These are phyloP conservation scores for Gasteruption jaculator DNA, from an alignment of 2,888 invertebrate genomes.

Conservation along the genomic window DNA sequence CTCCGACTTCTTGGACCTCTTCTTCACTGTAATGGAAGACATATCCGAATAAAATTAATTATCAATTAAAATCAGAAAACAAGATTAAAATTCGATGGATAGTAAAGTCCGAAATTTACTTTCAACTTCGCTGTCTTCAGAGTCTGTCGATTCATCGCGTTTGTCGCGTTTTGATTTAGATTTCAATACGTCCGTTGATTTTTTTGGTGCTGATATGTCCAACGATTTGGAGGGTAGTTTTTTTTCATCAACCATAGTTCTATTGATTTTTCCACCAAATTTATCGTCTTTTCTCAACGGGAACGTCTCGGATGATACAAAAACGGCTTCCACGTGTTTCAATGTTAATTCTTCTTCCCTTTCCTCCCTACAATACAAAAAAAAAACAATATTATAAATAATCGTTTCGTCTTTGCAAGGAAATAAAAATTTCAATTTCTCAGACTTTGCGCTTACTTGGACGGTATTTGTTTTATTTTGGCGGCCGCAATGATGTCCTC, in stretches of 20 bases:
- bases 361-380: slow-evolving; percentile 35
- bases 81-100: too few relatives aligned
- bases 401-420: neutral
- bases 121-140: slow-evolving; percentile 44
- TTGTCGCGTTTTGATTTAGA: slow-evolving; percentile 39
- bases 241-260: slow-evolving; percentile 37
- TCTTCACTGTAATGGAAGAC: slow-evolving; percentile 30
- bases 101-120: slow-evolving; percentile 13
- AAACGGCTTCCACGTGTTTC: slow-evolving; percentile 35
- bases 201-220: slow-evolving; percentile 35
- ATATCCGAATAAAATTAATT: slow-evolving; percentile 6
- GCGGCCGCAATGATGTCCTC: slow-evolving; percentile 46
- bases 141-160: slow-evolving; percentile 43
- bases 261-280: too few relatives aligned
- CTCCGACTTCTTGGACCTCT: slow-evolving; percentile 42
- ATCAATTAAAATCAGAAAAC: slow-evolving; percentile 1
- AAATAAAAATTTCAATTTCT: too few relatives aligned
- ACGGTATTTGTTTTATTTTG: slow-evolving; percentile 34
- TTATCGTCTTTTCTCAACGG: slow-evolving; percentile 47
- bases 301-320: slow-evolving; percentile 37
- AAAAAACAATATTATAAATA: neutral
- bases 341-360: slow-evolving; percentile 41
- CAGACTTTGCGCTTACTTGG: slow-evolving; percentile 28
- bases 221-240: slow-evolving; percentile 35
- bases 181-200: slow-evolving; percentile 36